These are phyloP conservation scores for Orthosia gracilis DNA, from an alignment of 2,888 invertebrate genomes.

Conservation along the genomic window DNA sequence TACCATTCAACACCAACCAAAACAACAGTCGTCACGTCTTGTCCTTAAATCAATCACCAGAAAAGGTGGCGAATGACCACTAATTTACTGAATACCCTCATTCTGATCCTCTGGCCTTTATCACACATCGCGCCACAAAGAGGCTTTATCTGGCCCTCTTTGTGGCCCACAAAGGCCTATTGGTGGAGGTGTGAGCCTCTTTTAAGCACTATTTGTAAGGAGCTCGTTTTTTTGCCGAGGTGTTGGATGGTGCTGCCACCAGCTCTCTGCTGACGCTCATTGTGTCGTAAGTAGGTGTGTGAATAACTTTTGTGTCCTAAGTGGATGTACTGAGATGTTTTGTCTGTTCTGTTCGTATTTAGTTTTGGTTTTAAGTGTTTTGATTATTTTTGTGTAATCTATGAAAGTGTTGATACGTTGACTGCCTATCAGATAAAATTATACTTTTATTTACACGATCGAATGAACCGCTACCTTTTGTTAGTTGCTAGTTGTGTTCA, in stretches of 20 bases:
- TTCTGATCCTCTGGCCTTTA: slow-evolving; percentile 63
- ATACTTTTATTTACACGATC: background rate
- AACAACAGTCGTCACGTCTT: slow-evolving; percentile 44
- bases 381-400: slow-evolving; percentile 17
- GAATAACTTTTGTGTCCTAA: slow-evolving; percentile 57
- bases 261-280: slow-evolving; percentile 30
- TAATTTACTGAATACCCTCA: slow-evolving; percentile 64
- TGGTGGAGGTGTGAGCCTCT: slow-evolving; percentile 77
- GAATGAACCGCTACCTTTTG: background rate
- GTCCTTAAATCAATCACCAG: slow-evolving; percentile 54
- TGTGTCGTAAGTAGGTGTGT: slow-evolving; percentile 64
- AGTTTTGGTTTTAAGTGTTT: slow-evolving; percentile 15
- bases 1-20: slow-evolving; percentile 29
- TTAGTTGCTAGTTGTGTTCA: too few species aligned
- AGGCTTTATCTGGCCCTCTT: slow-evolving; percentile 73
- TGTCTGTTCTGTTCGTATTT: slow-evolving; percentile 30
- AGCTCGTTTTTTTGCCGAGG: slow-evolving; percentile 64
- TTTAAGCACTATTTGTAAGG: slow-evolving; percentile 60
- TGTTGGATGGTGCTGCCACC: slow-evolving; percentile 61
- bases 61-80: slow-evolving; percentile 67
- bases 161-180: slow-evolving; percentile 74
- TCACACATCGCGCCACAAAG: slow-evolving; percentile 62
- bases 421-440: background rate
- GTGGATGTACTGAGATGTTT: slow-evolving; percentile 44
- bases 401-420: background rate